Evolutionary conservation across 1,140 invertebrate species (phyloP).

Genomic region (Cheumatopsyche charites): DNA sequence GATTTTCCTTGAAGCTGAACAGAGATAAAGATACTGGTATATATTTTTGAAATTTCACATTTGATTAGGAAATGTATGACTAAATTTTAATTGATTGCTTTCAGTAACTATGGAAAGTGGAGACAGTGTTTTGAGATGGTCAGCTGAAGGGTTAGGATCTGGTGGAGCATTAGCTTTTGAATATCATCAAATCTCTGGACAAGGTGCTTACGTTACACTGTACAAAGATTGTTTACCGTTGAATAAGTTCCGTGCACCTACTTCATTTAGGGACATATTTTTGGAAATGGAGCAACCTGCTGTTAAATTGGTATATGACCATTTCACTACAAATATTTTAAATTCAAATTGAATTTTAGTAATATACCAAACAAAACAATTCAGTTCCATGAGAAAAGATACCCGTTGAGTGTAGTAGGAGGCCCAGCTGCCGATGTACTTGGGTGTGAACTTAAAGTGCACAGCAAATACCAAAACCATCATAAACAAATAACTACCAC

Average conservation of each 20-base stretch:
- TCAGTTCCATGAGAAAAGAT: slow-evolving; percentile 59
- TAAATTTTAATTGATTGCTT: slow-evolving; percentile 13
- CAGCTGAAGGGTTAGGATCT: neutral
- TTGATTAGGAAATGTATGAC: neutral
- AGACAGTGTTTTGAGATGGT: slow-evolving; percentile 39
- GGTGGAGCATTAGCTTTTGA: slow-evolving; percentile 36
- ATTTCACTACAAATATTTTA: neutral
- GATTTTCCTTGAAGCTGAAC: slow-evolving; percentile 33
- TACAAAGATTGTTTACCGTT: slow-evolving; percentile 50
- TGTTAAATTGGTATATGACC: slow-evolving; percentile 37
- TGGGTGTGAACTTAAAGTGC: slow-evolving; percentile 51
- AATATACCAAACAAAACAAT: neutral
- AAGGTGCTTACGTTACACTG: slow-evolving; percentile 50
- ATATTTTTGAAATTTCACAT: neutral
- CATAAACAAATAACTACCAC: slow-evolving; percentile 11
- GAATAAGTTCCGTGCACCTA: slow-evolving; percentile 16
- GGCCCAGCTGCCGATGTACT: slow-evolving; percentile 52
- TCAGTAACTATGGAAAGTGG: slow-evolving; percentile 39
- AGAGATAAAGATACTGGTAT: slow-evolving; percentile 25
- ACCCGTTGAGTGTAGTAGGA: slow-evolving; percentile 54
- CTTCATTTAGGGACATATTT: slow-evolving; percentile 42
- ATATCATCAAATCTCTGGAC: slow-evolving; percentile 42
- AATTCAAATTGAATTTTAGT: neutral
- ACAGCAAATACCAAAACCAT: slow-evolving; percentile 2
- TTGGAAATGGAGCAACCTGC: slow-evolving; percentile 42